Percentiles rank a stretch among this genome's conserved stretches.
These are phyloP conservation scores for Catharus bicknelli DNA, from an alignment of 2,113 vertebrate species.

Conservation along the genomic window DNA sequence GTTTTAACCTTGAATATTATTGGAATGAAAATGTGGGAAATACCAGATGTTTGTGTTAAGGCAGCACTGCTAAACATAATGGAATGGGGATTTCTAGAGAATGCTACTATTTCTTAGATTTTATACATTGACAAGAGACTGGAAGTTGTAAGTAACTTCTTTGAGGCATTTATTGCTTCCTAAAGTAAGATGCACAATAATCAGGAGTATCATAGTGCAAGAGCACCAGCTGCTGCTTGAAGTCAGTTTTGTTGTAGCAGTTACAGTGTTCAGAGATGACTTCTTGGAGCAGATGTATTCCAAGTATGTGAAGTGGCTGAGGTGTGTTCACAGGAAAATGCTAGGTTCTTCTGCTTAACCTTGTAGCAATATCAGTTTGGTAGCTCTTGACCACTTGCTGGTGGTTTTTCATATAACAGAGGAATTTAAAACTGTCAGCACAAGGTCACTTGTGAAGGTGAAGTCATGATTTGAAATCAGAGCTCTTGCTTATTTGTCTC, in stretches of 20 bases:
- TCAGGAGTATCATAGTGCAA: neutral
- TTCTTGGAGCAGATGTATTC: neutral
- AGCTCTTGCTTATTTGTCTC: constrained; percentile 1
- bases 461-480: neutral
- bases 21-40: neutral
- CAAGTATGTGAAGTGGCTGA: neutral
- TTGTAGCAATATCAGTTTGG: neutral
- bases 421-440: constrained; percentile 6
- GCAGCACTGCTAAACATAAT: neutral
- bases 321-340: neutral
- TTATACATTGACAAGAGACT: neutral
- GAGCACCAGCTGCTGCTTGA: neutral
- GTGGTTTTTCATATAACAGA: neutral
- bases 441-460: neutral
- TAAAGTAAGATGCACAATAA: neutral
- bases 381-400: neutral
- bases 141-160: neutral
- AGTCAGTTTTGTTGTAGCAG: neutral
- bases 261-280: neutral
- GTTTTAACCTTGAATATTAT: neutral
- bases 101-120: neutral
- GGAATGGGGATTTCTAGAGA: neutral
- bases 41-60: neutral
- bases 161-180: neutral
- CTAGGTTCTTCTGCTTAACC: neutral